Evolutionary conservation across 2,113 vertebrate genomes (phyloP).

Genomic region (Melanerpes aurifrons): DNA sequence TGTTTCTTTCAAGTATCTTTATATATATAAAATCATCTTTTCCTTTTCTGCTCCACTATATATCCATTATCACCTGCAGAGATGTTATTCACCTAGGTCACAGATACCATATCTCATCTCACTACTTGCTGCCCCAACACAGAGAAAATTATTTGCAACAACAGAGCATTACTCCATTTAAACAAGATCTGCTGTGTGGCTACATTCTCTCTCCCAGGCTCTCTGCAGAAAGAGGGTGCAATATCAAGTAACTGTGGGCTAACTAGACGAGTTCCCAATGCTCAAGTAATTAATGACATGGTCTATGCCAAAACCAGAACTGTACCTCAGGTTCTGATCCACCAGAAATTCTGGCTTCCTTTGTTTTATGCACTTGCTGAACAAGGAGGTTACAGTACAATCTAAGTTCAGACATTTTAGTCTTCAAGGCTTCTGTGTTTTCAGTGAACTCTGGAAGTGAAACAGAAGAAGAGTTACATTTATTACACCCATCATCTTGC

Average conservation of each 20-base stretch:
- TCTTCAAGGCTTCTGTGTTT: conserved; percentile 93
- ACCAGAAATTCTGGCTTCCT: conserved; percentile 69
- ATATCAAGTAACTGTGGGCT: background rate
- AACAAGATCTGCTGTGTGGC: background rate
- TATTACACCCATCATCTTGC: background rate
- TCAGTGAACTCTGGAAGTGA: conserved; percentile 89
- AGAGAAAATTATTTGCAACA: background rate
- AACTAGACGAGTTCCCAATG: background rate
- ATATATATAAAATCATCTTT: background rate
- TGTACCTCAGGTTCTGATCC: conserved; percentile 74
- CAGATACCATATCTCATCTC: background rate
- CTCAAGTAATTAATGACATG: background rate
- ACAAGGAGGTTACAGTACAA: conserved; percentile 98
- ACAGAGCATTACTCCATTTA: background rate
- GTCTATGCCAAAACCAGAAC: background rate
- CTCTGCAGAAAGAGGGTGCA: background rate
- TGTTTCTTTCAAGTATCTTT: background rate
- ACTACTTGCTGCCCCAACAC: background rate
- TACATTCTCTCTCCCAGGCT: background rate
- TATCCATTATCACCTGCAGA: background rate
- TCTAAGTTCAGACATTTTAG: conserved; percentile 95
- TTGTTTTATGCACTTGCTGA: conserved; percentile 94
- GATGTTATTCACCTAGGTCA: background rate
- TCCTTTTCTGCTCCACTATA: background rate
- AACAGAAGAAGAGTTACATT: conserved; percentile 12